Base-by-base conservation (phyloP, 2,797 vertebrate genomes). In the Gymnocypris eckloni region DNA sequence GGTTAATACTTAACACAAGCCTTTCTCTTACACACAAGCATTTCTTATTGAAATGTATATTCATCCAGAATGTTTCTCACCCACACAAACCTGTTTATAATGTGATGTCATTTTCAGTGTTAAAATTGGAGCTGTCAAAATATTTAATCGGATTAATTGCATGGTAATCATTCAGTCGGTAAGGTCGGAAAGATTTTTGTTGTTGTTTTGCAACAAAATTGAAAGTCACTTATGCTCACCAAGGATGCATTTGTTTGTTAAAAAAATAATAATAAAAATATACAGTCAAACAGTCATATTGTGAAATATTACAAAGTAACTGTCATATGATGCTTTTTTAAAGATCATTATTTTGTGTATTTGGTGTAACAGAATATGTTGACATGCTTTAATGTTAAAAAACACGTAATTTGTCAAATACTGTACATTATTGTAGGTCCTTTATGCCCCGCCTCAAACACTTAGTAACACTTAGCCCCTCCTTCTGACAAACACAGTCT, bases 1-100 rank as follows among this genome's bases (percentile, higher is more conserved):
- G 86, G 89, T 90, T 86, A 73, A 73, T 83, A 25, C 28, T 76
- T 67, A 22, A 66, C 70, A 48, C 81, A 80, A 22, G 12, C 5
- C 56, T 37, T 73, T 16, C 41, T 39, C 6, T 77, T 67, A 22
- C n/a, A 52, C 15, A 50, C 33, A 69, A 15, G 5, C 1, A 5
- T 50, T 72, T 67, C 6, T 61, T 59, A 22, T 59, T 33, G n/a
- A 78, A 69, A 33, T 54, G 15, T 15, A 45, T 50, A 59, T 61
- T 59, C 54, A 18, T 61, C 22, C 37, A 25, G 67, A 78, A 78
- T 54, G 39, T 43, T 37, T 37, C 33, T 54, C 43, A 37, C 37
- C n/a, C 43, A 71, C 61, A 41, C 22, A 61, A 25, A 83, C 69
- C 37, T 71, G 39, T 71, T 71, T 71, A 25, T 43, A 15, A 64